phyloP scores from a whole-genome alignment of 2,113 vertebrate species.

The Microcebus griseorufus region DNA sequence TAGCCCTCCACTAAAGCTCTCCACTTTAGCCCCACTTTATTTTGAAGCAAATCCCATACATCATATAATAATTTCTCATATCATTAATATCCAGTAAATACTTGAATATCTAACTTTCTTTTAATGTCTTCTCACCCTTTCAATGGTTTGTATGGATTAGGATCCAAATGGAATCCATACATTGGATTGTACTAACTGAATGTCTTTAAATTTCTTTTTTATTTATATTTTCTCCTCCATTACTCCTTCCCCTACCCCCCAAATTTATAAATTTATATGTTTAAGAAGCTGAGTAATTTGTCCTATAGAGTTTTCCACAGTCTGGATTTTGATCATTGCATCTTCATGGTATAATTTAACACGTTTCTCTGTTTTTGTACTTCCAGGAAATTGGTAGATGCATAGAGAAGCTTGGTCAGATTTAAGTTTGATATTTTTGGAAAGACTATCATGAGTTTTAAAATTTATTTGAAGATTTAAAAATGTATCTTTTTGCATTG shows the following conservation, averaged over 20 bases:
- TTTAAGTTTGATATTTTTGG: conserved; percentile 19
- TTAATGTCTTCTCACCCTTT: not conserved
- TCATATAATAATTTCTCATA: not conserved
- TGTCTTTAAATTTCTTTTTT: not conserved
- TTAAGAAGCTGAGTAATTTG: not conserved
- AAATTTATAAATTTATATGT: not conserved
- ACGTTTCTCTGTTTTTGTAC: not conserved
- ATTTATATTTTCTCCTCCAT: not conserved
- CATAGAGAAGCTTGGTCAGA: not conserved
- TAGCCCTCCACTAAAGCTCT: no score
- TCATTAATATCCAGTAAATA: not conserved
- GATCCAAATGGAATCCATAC: not conserved
- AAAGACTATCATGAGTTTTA: not conserved
- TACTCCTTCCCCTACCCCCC: no score
- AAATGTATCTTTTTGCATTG: not conserved
- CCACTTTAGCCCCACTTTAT: not conserved
- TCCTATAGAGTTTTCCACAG: not conserved
- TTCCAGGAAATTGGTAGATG: not conserved
- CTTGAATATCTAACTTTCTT: not conserved
- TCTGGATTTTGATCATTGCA: not conserved
- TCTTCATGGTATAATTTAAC: not conserved
- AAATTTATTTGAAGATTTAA: not conserved
- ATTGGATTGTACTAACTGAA: not conserved
- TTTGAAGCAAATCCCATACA: not conserved
- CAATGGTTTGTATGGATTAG: not conserved